A percentile compares a stretch with the other conserved stretches of the same genome.
Evolutionary conservation across 2,888 invertebrate genomes (phyloP).

Genomic region (Cataglyphis cursor): DNA sequence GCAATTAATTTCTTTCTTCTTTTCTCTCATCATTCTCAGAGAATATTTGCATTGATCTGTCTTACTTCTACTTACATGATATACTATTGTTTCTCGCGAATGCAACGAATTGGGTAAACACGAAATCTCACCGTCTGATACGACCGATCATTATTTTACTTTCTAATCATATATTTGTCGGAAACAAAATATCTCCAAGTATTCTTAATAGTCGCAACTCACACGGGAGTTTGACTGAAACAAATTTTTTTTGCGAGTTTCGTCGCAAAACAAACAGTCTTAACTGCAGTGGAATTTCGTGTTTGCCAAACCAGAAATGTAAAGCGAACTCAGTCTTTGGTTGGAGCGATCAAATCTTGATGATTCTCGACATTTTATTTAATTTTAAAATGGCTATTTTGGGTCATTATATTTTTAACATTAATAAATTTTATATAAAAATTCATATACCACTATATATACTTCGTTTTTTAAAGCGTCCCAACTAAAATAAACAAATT

Average conservation of each 20-base stretch:
- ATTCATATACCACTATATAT: constrained; percentile 79
- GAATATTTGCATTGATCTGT: constrained; percentile 77
- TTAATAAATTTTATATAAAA: constrained; percentile 80
- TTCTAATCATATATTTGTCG: not conserved
- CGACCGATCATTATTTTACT: constrained; percentile 50
- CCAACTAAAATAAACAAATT: constrained; percentile 77
- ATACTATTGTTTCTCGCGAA: constrained; percentile 73
- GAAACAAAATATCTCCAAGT: not conserved
- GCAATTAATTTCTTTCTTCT: constrained; percentile 58
- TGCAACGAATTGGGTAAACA: constrained; percentile 76
- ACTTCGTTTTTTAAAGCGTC: constrained; percentile 74
- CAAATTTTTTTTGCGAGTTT: constrained; percentile 15
- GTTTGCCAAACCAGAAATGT: constrained; percentile 77
- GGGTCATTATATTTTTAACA: constrained; percentile 75
- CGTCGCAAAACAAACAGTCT: constrained; percentile 50
- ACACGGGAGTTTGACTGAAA: not conserved
- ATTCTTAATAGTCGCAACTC: not conserved
- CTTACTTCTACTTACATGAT: constrained; percentile 76
- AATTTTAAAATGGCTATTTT: constrained; percentile 69
- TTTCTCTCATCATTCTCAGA: constrained; percentile 46
- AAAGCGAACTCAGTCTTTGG: constrained; percentile 80
- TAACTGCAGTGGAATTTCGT: constrained; percentile 70
- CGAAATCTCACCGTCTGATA: constrained; percentile 72
- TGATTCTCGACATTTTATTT: constrained; percentile 71
- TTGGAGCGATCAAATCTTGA: constrained; percentile 76